Base-by-base conservation (phyloP, 2,113 vertebrate genomes). In the Rhizomys pruinosus region DNA sequence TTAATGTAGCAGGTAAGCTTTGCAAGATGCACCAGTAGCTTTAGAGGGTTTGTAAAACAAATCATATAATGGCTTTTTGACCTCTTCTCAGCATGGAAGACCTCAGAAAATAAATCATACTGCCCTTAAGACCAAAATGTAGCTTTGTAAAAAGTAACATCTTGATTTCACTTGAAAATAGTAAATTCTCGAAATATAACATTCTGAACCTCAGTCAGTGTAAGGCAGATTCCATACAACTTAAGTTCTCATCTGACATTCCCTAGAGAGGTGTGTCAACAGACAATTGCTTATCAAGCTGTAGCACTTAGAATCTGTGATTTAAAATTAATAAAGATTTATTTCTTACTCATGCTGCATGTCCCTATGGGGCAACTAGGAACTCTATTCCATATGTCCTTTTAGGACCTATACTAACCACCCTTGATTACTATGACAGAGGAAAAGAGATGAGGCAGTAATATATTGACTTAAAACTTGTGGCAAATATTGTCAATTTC, bases 131-230 rank as follows among this genome's bases (percentile, higher is more conserved):
- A 96, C 22, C 27, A 81, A 92, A 73, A 82, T 61, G 17, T 27
- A 78, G 15, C 27, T 88, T 93, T 94, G 81, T 86, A 16, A 78
- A 84, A 73, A 71, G 71, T 79, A 32, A 79, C 81, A 92, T 93
- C 66, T 94, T 89, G 64, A 68, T 93, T n/a, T 93, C 22, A 87
- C 7, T 93, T 89, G 88, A 94, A 95, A 87, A 74, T 87, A 79
- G 89, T 82, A 47, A 89, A 87, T 34, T 91, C 22, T 81, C 57
- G 66, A 71, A 78, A 25, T 92, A 0, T 78, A 82, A 63, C 23
- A 76, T 59, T 80, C n/a, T 23, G 69, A 91, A 29, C 34, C 32
- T 95, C 52, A 66, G 16, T 57, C 47, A 72, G 1, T 82, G 20
- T 78, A 77, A 87, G 61, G 68, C 59, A 89, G 37, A 87, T 10